These are phyloP conservation scores for Semnornis frantzii DNA, from an alignment of 2,113 vertebrate genomes.

Conservation along the genomic window DNA sequence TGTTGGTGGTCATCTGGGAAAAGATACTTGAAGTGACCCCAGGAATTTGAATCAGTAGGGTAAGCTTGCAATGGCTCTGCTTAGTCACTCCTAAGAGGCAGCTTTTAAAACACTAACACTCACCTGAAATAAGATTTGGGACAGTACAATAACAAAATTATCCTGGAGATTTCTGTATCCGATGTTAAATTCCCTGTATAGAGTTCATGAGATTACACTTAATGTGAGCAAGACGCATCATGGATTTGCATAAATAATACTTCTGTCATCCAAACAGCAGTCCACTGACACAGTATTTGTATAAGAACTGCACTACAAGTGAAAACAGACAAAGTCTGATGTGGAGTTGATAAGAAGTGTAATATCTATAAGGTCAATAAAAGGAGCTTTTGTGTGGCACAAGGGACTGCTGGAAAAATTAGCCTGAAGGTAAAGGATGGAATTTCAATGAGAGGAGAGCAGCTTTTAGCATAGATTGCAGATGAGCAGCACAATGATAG, in stretches of 20 bases:
- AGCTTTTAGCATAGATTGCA: not conserved
- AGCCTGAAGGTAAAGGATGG: not conserved
- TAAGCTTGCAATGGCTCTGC: not conserved
- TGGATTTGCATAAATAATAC: not conserved
- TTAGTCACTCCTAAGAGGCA: not conserved
- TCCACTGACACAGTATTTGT: not conserved
- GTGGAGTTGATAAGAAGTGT: not conserved
- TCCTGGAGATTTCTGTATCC: no score
- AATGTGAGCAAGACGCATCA: not conserved
- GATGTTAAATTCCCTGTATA: not conserved
- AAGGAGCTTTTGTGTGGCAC: not conserved
- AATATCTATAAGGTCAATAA: not conserved
- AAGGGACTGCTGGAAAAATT: not conserved
- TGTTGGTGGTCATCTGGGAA: no score
- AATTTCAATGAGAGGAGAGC: not conserved
- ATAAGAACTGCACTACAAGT: not conserved
- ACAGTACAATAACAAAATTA: not conserved
- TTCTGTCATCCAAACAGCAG: not conserved
- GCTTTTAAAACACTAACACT: not conserved
- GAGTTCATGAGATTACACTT: not conserved
- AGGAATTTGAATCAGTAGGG: not conserved
- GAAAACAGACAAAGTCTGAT: not conserved
- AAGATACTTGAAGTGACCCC: not conserved
- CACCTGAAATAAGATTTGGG: not conserved
- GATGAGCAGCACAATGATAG: not conserved